Base-by-base conservation (phyloP, 2,797 vertebrate genomes). In the Dipus sagitta region DNA sequence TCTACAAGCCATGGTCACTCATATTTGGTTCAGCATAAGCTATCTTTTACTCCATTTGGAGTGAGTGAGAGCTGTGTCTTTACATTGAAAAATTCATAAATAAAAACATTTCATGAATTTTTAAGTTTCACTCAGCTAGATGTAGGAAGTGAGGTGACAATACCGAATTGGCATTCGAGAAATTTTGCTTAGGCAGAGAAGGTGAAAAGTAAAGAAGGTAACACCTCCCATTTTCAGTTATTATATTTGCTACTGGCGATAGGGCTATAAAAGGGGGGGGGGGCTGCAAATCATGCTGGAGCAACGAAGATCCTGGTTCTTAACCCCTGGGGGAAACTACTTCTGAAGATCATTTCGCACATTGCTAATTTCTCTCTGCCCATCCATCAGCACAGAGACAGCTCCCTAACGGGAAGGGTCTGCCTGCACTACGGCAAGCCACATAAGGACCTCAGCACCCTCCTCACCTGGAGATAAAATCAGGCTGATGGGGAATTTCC, bases 311-410 rank as follows among this genome's bases (percentile, higher is more conserved):
- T 58, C 23, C 10, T 2, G 42, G 62, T 71, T 85, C 75, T 85
- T 52, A 71, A 86, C 72, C 34, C 47, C 71, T 47, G 32, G 34
- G 92, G 58, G 75, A 88, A 95, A 93, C 58, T 58, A 90, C 79
- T 67, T 75, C 47, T 80, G 74, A 92, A 83, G 60, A 88, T 52
- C 26, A 83, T 96, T 88, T 92, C 88, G 92, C 74, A 93, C 92
- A 90, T 26, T 93, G 47, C 70, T 68, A 90, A 88, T 90, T 93
- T 82, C 85, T 90, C 58, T 28, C 17, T 3, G 2, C 28, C 80
- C 64, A 65, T 32, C 93, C 70, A 47, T 84, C 54, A 76, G 64
- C 62, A 23, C 62, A 82, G 12, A 13, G 12, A 54, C 74, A 77
- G 32, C 74, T 85, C 47, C 75, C 23, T 60, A 34, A 47, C 12